Base-by-base conservation (phyloP, 2,113 vertebrate species). In the Xenus cinereus region DNA sequence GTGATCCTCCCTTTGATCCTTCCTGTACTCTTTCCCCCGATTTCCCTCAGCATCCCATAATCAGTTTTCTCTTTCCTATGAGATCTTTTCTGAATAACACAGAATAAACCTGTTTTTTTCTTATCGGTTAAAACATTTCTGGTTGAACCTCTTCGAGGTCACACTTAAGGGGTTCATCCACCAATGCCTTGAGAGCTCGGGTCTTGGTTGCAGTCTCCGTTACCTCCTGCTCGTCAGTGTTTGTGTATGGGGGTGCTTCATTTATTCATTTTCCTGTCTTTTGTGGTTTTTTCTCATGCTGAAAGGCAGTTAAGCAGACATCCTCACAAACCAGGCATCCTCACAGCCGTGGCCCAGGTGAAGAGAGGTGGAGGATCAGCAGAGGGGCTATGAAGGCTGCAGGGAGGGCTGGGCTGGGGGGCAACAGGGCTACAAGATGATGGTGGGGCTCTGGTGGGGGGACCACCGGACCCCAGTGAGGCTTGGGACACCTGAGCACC, bases 11-110 rank as follows among this genome's bases (percentile, higher is more conserved):
- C 43, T 53, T 33, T 39, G n/a, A 41, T 15, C 39, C 46, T 13
- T n/a, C n/a, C 56, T n/a, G 1, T 2, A 17, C 54, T n/a, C 7
- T 3, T 53, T 80, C 22, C 46, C 9, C 5, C 1, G 1, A 10
- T 62, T 12, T 66, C 28, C 33, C 41, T 57, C 57, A 45, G 18
- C 53, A 79, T 63, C 56, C 21, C 39, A 12, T 22, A 27, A 72
- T 22, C 39, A 8, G 22, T 76, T 68, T 68, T 18, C 48, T 67
- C 37, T 35, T 54, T 76, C 21, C 24, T 59, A 2, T 21, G 41
- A 57, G 14, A 30, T 0, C 1, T 27, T 59, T 33, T 39, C 79
- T 57, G 57, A 79, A 76, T 57, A 54, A 85, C 7, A 4, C 37
- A 50, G 27, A 69, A 90, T 10, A 63, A 89, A 45, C 2, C 4